Base-by-base conservation (phyloP, 2,113 vertebrate species). In the Ceyx melanurus region DNA sequence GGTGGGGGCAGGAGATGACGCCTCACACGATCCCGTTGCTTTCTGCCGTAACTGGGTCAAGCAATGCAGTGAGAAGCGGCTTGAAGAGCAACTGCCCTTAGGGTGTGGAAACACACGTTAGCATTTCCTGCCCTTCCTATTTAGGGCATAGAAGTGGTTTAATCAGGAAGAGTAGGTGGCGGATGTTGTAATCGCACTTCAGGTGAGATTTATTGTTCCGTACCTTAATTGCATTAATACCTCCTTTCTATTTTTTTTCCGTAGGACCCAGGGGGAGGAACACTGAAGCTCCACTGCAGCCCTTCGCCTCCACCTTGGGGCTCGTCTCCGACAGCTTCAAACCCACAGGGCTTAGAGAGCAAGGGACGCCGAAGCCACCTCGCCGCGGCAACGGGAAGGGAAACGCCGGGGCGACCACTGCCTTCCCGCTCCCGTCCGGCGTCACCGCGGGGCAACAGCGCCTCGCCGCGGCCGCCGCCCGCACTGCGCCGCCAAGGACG, bases 371-470 rank as follows among this genome's bases (percentile, higher is more conserved):
- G 22, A 12, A 20, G 31, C 29, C 76, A 2, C 18, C 13, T 9
- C 33, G 25, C 37, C 23, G 58, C 15, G 35, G 35, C 58, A 35
- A 33, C 11, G 19, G 31, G 26, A 13, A 21, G n/a, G 9, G 64
- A 25, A 16, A 6, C 6, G 10, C 53, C 12, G 29, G 13, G 35
- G 10, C 7, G 5, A 25, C 23, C 16, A 29, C 75, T 18, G 28
- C 60, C 75, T 9, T 17, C 42, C 45, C 57, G 58, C 14, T 7
- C 5, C 42, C 35, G 22, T 31, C 10, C 37, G 81, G 25, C 16
- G 58, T 60, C 77, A 90, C 28, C 37, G 77, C 77, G 82, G 86
- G 60, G 7, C 91, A 89, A 92, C 2, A 93, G 89, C 94, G 67
- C 94, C 94, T 23, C 74, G 3, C 2, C 25, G 92, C 74, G 94